Percentiles rank a stretch among this genome's conserved stretches.
Evolutionary conservation across 2,113 vertebrate genomes (phyloP).

Genomic region (Bos indicus): DNA sequence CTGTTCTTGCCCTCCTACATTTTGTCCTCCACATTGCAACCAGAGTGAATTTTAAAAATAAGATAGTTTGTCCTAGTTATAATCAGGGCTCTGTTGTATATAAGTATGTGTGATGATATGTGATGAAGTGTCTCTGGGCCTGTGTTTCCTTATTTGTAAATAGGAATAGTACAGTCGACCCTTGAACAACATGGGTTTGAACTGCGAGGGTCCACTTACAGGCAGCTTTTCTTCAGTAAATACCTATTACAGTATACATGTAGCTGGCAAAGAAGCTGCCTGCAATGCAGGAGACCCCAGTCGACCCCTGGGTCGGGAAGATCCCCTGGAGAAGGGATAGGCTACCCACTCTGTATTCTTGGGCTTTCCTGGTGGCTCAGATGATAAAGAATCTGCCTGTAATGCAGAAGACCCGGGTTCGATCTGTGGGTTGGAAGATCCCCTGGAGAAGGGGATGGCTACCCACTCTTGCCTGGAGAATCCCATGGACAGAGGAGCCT

Average conservation of each 20-base stretch:
- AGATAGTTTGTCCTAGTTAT: not conserved
- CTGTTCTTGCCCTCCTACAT: not conserved
- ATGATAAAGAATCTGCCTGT: not conserved
- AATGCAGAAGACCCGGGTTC: not conserved
- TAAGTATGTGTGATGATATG: not conserved
- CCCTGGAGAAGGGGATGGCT: not conserved
- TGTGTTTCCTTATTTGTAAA: not conserved
- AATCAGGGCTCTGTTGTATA: not conserved
- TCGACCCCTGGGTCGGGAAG: not conserved
- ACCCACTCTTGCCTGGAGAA: not conserved
- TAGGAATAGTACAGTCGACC: not conserved
- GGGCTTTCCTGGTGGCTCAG: not conserved
- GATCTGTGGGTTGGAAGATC: not conserved
- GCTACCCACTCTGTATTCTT: not conserved
- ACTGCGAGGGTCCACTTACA: not conserved
- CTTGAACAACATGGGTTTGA: not conserved
- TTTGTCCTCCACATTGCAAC: not conserved
- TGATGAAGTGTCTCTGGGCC: not conserved
- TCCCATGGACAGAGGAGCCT: not conserved
- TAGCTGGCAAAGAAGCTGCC: not conserved
- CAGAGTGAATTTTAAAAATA: not conserved
- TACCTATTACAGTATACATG: not conserved
- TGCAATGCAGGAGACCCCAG: not conserved
- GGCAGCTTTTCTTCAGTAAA: not conserved
- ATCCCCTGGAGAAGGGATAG: not conserved